Conservation (phyloP, 2,113 vertebrate genomes). For the Mesitornis unicolor region DNA sequence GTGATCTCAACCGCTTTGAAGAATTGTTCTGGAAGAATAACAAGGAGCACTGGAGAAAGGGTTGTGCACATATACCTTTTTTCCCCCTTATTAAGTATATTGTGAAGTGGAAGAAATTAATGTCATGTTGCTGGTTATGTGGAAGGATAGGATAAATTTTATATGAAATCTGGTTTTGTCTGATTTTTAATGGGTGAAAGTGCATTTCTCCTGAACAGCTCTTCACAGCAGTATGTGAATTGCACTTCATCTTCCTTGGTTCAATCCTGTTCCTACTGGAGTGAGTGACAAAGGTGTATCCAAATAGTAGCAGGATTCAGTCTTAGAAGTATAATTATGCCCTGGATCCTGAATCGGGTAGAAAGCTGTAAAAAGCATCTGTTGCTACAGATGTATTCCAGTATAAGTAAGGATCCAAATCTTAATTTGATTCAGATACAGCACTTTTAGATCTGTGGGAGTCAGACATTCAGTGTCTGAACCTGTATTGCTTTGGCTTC, state of each 20-base stretch:
- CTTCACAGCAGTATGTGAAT: neutral
- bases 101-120: neutral
- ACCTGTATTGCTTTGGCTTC: neutral
- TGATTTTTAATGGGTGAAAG: slow-evolving; percentile 6
- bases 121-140: neutral
- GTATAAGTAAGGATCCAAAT: neutral
- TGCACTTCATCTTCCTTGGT: neutral
- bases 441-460: neutral
- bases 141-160: neutral
- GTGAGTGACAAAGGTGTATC: neutral
- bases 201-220: neutral
- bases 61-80: neutral
- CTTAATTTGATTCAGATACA: neutral
- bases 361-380: neutral
- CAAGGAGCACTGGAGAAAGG: slow-evolving; percentile 5
- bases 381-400: neutral
- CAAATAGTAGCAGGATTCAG: neutral
- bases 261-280: neutral
- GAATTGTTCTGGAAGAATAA: slow-evolving; percentile 49
- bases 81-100: neutral
- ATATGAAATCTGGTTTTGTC: neutral
- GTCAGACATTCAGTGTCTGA: neutral
- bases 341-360: neutral
- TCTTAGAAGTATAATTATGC: neutral
- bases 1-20: slow-evolving; percentile 59